Conservation (phyloP, 2,797 vertebrate genomes). For the Crotalus adamanteus region DNA sequence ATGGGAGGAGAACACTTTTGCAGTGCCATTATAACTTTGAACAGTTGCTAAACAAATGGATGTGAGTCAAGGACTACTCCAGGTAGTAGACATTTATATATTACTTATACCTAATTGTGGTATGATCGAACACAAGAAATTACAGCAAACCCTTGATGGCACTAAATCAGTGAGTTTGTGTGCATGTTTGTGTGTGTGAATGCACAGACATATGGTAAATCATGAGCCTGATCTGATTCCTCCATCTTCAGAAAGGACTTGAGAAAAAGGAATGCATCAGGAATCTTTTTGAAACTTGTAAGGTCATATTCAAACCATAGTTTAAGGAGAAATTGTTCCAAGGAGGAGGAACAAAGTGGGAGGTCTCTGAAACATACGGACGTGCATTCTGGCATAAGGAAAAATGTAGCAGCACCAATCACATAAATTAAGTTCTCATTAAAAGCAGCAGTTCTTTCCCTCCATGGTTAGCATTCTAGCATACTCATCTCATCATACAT, state of each 20-base stretch:
- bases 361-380: not conserved
- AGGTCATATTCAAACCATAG: not conserved
- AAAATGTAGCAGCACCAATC: not conserved
- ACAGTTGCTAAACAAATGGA: not conserved
- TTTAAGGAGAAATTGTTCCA: not conserved
- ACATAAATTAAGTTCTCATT: not conserved
- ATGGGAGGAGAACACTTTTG: not conserved
- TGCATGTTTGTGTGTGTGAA: not conserved
- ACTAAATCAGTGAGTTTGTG: not conserved
- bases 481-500: not conserved
- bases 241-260: not conserved
- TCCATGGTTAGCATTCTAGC: not conserved
- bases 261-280: not conserved
- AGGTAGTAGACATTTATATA: not conserved
- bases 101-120: not conserved
- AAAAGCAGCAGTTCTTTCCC: not conserved
- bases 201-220: not conserved
- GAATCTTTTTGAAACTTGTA: not conserved
- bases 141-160: not conserved
- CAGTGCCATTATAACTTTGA: not conserved
- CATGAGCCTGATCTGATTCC: not conserved
- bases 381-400: not conserved
- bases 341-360: not conserved
- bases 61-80: not conserved
- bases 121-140: not conserved